Percentiles rank a stretch among this genome's conserved stretches.
phyloP scores from a whole-genome alignment of 2,113 vertebrate genomes.

The Suncus etruscus region DNA sequence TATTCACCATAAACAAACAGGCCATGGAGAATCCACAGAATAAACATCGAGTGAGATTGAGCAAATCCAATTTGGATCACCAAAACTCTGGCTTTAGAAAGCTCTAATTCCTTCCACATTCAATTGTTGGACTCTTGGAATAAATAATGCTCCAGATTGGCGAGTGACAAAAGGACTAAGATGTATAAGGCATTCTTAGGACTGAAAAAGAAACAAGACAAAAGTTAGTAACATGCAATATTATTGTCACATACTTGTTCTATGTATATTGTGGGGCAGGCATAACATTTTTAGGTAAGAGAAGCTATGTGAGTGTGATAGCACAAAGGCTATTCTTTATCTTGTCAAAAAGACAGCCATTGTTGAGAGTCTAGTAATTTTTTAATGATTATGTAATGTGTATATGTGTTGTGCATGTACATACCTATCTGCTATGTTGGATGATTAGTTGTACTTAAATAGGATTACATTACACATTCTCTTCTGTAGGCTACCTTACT shows the following conservation, averaged over 20 bases:
- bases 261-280: background rate
- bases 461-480: background rate
- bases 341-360: background rate
- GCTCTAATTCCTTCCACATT: slow-evolving; percentile 45
- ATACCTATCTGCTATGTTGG: background rate
- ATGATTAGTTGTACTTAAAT: background rate
- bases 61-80: slow-evolving; percentile 46
- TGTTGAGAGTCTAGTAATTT: background rate
- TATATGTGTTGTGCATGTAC: background rate
- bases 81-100: slow-evolving; percentile 2
- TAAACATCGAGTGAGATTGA: background rate
- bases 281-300: background rate
- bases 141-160: background rate
- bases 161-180: background rate
- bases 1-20: background rate
- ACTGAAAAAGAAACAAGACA: background rate
- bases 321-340: background rate
- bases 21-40: slow-evolving; percentile 1
- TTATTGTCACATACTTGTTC: background rate
- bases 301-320: background rate
- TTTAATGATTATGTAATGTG: background rate
- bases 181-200: background rate
- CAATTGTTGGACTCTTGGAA: background rate
- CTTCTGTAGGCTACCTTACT: background rate
- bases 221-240: background rate